Evolutionary conservation across 35 echinoderm and acorn worm species (phyloP), one percentile per base, ranked within the genome.

Genomic region (Nesometra sesokonis): DNA sequence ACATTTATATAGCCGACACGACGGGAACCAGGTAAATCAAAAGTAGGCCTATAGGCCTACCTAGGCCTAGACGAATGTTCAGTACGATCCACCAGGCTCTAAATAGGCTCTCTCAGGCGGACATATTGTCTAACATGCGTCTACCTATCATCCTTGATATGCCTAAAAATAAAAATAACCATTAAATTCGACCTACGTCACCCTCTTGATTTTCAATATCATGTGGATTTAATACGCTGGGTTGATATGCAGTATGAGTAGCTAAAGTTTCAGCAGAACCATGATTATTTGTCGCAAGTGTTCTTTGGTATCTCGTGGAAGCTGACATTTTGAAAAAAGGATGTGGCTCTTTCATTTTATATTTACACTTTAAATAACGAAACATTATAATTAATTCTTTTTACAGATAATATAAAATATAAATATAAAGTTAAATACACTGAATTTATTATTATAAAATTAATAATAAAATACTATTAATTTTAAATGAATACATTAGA

Each of bases 401-500:
- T n/a, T 35, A 36, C 23, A 83, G 2, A 29, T 23, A 83, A 27
- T 39, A 31, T 35, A 36, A 37, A 29, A 0, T 39, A 83, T 21
- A 82, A 32, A 82, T 43, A 83, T 38, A 83, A 17, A 21, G 27
- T 13, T 43, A 39, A 19, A 11, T 46, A 11, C 5, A 5, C 33
- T 17, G 23, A 11, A 37, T 35, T 32, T 32, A 29, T 21, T 35
- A 11, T 32, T 39, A 2, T 29, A 80, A 80, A 17, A 37, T 31
- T 78, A 0, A 31, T 77, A 80, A 31, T 3, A 35, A 17, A 37
- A 40, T 37, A 37, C 86, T 35, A 78, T 87, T 57, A 17, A 77
- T 35, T 82, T 85, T 82, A 77, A 83, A 46, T 90, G n/a, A 86
- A 37, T 80, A 33, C 13, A 35, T 52, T 37, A 77, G 46, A 40